Percentiles rank a stretch among this genome's conserved stretches.
phyloP scores from a whole-genome alignment of 2,888 invertebrate genomes.

The Philaethria dido region DNA sequence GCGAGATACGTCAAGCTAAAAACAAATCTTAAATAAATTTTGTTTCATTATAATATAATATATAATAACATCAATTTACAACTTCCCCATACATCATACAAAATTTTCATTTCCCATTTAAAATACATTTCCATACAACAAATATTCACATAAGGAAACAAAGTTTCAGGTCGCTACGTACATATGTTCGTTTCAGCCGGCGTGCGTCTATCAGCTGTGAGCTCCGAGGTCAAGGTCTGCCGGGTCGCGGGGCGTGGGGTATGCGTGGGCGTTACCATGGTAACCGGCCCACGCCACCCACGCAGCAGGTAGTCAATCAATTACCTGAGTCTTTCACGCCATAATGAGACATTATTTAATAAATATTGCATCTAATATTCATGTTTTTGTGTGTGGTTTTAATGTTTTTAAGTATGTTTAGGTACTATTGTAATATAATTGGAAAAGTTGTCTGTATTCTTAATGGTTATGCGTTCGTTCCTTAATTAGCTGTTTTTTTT shows the following conservation, averaged over 20 bases:
- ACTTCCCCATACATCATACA: too few relatives aligned
- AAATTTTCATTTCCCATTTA: too few relatives aligned
- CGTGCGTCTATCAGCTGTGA: constrained; percentile 72
- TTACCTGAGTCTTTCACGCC: constrained; percentile 64
- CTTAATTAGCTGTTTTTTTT: too few relatives aligned
- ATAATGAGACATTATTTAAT: constrained; percentile 53
- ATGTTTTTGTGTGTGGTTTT: not conserved
- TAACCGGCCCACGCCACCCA: constrained; percentile 75
- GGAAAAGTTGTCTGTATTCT: too few relatives aligned
- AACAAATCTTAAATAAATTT: too few relatives aligned
- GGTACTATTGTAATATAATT: too few relatives aligned
- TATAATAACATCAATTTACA: too few relatives aligned
- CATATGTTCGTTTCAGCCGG: constrained; percentile 38
- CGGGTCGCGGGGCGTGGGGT: constrained; percentile 62
- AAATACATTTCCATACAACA: not conserved
- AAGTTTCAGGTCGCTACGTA: not conserved
- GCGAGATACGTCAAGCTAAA: too few relatives aligned
- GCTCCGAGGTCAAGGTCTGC: constrained; percentile 78
- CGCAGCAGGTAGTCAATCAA: constrained; percentile 77
- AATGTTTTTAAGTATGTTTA: not conserved
- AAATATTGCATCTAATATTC: constrained; percentile 47
- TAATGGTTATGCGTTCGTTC: too few relatives aligned
- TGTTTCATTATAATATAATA: too few relatives aligned
- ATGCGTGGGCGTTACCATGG: constrained; percentile 74
- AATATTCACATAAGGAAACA: not conserved